phyloP scores from a whole-genome alignment of 2,113 vertebrate species.

The Pampusana beccarii region DNA sequence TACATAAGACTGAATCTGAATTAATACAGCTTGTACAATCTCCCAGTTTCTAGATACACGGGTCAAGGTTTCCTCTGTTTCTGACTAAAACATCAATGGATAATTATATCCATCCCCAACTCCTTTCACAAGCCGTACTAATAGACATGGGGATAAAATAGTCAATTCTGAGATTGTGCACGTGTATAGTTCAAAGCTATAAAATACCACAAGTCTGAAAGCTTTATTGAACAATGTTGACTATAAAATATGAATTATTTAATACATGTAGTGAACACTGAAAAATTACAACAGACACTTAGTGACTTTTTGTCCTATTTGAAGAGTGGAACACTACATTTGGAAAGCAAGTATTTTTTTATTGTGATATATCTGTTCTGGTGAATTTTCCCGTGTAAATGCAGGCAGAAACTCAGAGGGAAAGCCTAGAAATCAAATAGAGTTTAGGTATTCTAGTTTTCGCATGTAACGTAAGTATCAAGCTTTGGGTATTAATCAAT shows the following conservation, averaged over 20 bases:
- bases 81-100: background rate
- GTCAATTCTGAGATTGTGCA: background rate
- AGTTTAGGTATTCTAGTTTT: background rate
- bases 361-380: background rate
- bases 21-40: background rate
- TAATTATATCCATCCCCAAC: background rate
- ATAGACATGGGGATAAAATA: background rate
- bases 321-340: background rate
- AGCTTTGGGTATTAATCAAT: background rate
- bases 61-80: background rate
- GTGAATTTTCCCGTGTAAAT: background rate
- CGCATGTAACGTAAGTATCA: background rate
- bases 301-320: background rate
- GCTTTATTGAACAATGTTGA: background rate
- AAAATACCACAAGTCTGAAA: background rate
- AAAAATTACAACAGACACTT: background rate
- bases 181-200: background rate
- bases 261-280: background rate
- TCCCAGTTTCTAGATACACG: background rate
- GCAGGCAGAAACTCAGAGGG: background rate
- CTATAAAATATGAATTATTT: background rate
- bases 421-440: background rate
- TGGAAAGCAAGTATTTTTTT: background rate
- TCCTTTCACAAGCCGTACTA: background rate
- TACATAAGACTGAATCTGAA: background rate